Conservation (phyloP, 2,113 vertebrate genomes). For the Girardinichthys multiradiatus region DNA sequence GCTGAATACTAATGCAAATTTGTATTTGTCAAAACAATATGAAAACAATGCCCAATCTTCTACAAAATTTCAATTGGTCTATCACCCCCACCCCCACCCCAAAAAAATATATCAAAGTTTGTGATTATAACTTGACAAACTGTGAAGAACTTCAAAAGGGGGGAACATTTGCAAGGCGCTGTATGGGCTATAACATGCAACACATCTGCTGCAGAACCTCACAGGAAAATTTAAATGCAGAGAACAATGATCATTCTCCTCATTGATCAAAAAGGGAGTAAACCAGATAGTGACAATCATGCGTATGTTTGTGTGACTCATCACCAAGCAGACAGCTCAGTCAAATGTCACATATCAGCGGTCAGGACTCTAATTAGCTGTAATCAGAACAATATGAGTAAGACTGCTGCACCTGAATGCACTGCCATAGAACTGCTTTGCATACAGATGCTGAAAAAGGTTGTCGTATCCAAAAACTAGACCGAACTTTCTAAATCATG, state of each 20-base stretch:
- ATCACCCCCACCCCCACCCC: no score
- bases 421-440: slow-evolving; percentile 45
- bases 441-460: slow-evolving; percentile 19
- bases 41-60: no score
- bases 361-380: slow-evolving; percentile 51
- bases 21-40: no score
- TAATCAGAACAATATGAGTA: slow-evolving; percentile 37
- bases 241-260: neutral
- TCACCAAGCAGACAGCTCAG: slow-evolving; percentile 23
- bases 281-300: neutral
- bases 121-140: no score
- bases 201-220: slow-evolving; percentile 1
- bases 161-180: no score
- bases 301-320: neutral
- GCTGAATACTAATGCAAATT: no score
- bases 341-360: slow-evolving; percentile 45
- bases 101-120: no score
- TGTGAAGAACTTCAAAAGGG: no score
- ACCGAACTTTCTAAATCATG: slow-evolving; percentile 1
- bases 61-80: no score
- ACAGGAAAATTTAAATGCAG: neutral
- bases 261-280: neutral
- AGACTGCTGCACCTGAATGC: slow-evolving; percentile 32
- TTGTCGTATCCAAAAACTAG: neutral
- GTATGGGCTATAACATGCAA: no score